A percentile compares a stretch with the other conserved stretches of the same genome.
Evolutionary conservation across 2,888 invertebrate genomes (phyloP).

Genomic region (Julus scandinavius): DNA sequence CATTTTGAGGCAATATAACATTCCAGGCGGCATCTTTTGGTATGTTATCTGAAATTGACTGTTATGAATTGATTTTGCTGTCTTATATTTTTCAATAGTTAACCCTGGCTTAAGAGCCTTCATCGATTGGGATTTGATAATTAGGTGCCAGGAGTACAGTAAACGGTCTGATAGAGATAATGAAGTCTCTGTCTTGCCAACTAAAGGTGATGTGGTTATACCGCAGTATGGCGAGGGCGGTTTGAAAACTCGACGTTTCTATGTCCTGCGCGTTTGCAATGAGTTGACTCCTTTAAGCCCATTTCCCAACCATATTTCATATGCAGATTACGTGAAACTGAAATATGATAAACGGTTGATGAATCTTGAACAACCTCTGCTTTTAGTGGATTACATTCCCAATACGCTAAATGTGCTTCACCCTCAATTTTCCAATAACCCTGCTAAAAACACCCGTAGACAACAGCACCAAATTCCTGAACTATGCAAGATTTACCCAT

Average conservation of each 20-base stretch:
- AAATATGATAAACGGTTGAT: conserved; percentile 78
- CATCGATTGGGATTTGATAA: conserved; percentile 36
- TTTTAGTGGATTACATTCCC: conserved; percentile 73
- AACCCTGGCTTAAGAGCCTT: not conserved
- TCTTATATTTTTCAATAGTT: not conserved
- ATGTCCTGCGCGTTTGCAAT: not conserved
- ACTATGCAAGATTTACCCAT: conserved; percentile 76
- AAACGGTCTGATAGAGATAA: not conserved
- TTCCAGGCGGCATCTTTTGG: too few species aligned
- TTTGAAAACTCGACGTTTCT: conserved; percentile 24
- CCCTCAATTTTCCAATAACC: not conserved
- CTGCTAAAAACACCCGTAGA: conserved; percentile 59
- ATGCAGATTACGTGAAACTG: conserved; percentile 77
- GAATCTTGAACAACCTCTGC: conserved; percentile 77
- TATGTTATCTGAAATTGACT: too few species aligned
- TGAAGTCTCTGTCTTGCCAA: not conserved
- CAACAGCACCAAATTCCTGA: conserved; percentile 83
- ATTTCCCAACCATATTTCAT: conserved; percentile 76
- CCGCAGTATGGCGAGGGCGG: conserved; percentile 23
- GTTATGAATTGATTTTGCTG: not conserved
- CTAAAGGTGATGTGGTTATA: not conserved
- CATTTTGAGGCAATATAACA: too few species aligned
- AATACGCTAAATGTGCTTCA: conserved; percentile 8
- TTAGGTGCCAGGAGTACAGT: not conserved
- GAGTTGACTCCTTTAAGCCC: conserved; percentile 72